These are phyloP conservation scores for Pluvianellus socialis DNA, from an alignment of 2,113 vertebrate genomes.

Conservation along the genomic window DNA sequence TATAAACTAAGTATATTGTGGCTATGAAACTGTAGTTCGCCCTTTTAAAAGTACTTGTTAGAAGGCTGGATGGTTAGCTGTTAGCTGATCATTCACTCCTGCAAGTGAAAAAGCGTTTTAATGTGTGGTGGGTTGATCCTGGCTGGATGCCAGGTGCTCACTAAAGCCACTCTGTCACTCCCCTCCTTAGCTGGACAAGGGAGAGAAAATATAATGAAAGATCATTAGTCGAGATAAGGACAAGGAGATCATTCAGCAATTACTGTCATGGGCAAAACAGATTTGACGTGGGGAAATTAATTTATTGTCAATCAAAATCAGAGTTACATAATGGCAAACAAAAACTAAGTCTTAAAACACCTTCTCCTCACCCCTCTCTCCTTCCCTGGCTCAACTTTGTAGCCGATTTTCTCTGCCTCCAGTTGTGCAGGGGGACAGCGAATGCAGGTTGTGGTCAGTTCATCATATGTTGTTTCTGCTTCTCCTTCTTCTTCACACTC, in stretches of 20 bases:
- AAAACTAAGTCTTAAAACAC: neutral
- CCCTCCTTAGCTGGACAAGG: neutral
- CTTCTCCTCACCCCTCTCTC: neutral
- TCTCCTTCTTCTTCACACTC: neutral
- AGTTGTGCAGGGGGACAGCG: neutral
- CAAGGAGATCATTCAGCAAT: neutral
- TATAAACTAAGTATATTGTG: neutral
- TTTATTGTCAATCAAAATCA: neutral
- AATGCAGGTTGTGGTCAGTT: neutral
- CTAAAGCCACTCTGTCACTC: neutral
- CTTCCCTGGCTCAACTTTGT: neutral
- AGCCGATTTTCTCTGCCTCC: neutral
- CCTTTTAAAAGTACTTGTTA: neutral
- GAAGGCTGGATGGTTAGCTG: neutral
- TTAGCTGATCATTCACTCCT: neutral
- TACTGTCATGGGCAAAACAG: neutral
- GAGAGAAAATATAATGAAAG: neutral
- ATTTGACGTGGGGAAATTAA: neutral
- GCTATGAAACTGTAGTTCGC: too few species aligned
- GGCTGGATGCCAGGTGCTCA: neutral
- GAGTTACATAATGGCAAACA: neutral
- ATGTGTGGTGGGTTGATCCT: neutral
- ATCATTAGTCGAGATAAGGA: neutral
- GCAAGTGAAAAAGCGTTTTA: neutral
- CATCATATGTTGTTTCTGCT: rapidly evolving